phyloP scores from a whole-genome alignment of 2,888 invertebrate genomes.

The Buathra laborator region DNA sequence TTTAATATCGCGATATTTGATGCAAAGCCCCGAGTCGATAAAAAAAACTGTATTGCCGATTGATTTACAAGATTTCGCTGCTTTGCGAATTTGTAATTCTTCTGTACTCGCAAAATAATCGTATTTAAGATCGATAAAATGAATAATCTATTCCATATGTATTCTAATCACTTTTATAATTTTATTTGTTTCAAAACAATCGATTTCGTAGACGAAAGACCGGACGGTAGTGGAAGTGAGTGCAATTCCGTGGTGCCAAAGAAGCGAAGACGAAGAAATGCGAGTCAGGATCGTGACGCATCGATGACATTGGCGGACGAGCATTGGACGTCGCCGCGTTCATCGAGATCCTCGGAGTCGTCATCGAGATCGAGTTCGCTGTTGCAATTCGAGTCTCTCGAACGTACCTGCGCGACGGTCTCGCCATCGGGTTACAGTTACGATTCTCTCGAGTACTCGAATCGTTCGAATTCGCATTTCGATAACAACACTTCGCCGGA shows the following conservation, averaged over 20 bases:
- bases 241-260: conserved; percentile 85
- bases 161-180: not conserved
- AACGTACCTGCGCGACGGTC: conserved; percentile 88
- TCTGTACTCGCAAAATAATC: not conserved
- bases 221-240: conserved; percentile 85
- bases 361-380: conserved; percentile 92
- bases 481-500: conserved; percentile 85
- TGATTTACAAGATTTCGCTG: too few relatives aligned
- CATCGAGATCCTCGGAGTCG: conserved; percentile 87
- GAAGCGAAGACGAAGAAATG: conserved; percentile 82
- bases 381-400: conserved; percentile 94
- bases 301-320: conserved; percentile 84
- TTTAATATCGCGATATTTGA: too few relatives aligned
- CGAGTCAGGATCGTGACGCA: conserved; percentile 74
- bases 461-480: conserved; percentile 77
- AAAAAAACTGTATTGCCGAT: too few relatives aligned
- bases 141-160: not conserved
- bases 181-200: conserved; percentile 33
- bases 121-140: not conserved
- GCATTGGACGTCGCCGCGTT: conserved; percentile 84
- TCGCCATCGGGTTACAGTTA: conserved; percentile 86
- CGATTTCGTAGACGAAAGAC: conserved; percentile 75
- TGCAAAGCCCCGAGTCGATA: too few relatives aligned
- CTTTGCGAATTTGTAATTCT: not conserved
- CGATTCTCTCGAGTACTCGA: conserved; percentile 86